phyloP scores from a whole-genome alignment of 2,797 vertebrate genomes.

The Pangasius mekongensis region DNA sequence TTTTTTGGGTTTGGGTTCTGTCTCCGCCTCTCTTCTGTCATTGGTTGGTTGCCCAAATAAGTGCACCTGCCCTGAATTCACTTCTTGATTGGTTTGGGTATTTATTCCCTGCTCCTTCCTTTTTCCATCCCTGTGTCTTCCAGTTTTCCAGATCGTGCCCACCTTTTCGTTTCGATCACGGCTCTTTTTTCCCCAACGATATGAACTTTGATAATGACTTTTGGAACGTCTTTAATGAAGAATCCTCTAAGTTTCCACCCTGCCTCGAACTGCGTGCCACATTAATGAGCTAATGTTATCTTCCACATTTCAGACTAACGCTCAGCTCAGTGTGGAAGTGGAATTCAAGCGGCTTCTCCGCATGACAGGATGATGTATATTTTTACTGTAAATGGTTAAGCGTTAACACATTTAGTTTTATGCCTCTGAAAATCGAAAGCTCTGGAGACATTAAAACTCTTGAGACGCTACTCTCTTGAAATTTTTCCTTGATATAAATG shows the following conservation, averaged over 20 bases:
- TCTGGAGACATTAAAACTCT: conserved; percentile 2
- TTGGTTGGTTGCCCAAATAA: neutral
- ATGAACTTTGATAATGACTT: neutral
- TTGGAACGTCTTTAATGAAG: neutral
- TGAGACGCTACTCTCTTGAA: neutral
- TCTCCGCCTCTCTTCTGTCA: neutral
- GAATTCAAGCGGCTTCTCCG: neutral
- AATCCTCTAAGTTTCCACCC: neutral
- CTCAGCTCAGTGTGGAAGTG: neutral
- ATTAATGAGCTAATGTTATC: neutral
- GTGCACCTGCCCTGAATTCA: neutral
- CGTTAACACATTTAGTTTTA: neutral
- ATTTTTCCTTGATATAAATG: neutral
- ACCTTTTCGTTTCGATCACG: neutral
- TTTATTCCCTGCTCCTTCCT: neutral
- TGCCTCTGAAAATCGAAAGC: neutral
- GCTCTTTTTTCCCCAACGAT: neutral
- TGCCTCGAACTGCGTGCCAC: neutral
- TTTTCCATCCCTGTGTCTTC: too few relatives aligned
- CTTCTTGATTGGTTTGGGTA: neutral
- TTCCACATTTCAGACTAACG: neutral
- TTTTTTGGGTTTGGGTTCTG: neutral
- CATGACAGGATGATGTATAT: neutral
- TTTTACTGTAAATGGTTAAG: neutral
- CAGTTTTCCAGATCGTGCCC: neutral